Conservation (phyloP, 2,113 vertebrate species). For the Aptenodytes forsteri region DNA sequence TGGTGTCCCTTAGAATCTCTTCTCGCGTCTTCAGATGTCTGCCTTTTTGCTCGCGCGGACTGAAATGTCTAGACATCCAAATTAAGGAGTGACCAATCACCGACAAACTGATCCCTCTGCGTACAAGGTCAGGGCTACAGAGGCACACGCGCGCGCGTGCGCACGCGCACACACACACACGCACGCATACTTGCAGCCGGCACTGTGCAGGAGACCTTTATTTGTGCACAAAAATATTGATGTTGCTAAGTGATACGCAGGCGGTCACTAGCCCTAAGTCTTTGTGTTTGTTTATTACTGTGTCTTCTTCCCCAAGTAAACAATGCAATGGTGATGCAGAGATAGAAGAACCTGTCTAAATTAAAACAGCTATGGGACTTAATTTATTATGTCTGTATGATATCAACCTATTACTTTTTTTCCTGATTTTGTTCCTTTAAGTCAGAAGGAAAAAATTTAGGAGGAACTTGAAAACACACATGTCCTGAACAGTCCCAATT, state of each 20-base stretch:
- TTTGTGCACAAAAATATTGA: constrained; percentile 79
- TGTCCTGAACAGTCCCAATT: not conserved
- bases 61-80: constrained; percentile 75
- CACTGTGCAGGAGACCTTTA: constrained; percentile 58
- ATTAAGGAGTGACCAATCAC: constrained; percentile 73
- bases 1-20: constrained; percentile 64
- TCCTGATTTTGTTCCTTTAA: not conserved
- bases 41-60: constrained; percentile 53
- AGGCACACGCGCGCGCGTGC: not conserved
- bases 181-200: not conserved
- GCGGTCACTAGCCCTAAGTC: constrained; percentile 16
- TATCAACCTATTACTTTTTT: not conserved
- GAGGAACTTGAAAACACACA: not conserved
- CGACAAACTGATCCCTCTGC: constrained; percentile 25
- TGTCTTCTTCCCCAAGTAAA: constrained; percentile 32
- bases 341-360: constrained; percentile 4
- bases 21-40: constrained; percentile 70
- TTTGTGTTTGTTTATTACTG: constrained; percentile 66
- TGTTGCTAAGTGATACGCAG: constrained; percentile 74
- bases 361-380: constrained; percentile 22
- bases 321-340: constrained; percentile 52
- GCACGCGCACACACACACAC: not conserved
- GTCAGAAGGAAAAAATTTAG: constrained; percentile 16
- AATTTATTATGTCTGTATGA: constrained; percentile 48
- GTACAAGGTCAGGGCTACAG: constrained; percentile 56